Evolutionary conservation across 2,888 invertebrate genomes (phyloP).

Genomic region (Cephonodes hylas): DNA sequence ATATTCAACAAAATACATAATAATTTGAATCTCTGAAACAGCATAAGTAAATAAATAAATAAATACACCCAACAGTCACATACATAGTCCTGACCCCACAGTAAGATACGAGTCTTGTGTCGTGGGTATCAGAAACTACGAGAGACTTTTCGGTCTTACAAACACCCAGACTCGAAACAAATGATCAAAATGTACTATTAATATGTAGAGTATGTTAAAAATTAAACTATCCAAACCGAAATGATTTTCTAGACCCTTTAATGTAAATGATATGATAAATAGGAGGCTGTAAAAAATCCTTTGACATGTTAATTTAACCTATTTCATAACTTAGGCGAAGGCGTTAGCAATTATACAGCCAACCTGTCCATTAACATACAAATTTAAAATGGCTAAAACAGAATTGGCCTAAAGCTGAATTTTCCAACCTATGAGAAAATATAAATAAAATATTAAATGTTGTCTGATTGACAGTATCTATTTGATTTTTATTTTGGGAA

Average conservation of each 20-base stretch:
- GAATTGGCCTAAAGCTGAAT: background rate
- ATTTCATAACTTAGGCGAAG: background rate
- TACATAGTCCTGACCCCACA: too few species aligned
- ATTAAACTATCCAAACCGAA: background rate
- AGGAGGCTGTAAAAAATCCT: background rate
- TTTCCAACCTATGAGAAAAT: too few species aligned
- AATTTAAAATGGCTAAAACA: background rate
- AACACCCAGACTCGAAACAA: too few species aligned
- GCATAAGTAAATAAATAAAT: too few species aligned
- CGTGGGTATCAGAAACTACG: too few species aligned
- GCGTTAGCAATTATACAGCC: background rate
- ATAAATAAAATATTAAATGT: too few species aligned
- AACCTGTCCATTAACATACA: background rate
- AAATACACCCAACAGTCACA: too few species aligned
- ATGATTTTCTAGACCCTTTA: background rate
- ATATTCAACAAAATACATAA: too few species aligned
- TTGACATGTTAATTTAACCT: constrained; percentile 5
- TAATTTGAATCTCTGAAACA: background rate
- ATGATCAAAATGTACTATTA: background rate
- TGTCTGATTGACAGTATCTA: too few species aligned
- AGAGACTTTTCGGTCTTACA: too few species aligned
- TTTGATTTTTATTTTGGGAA: background rate
- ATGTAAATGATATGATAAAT: background rate
- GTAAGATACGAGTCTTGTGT: too few species aligned
- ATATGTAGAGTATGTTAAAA: background rate